Conservation (phyloP, 2,888 invertebrate genomes). For the Phlogophora meticulosa region DNA sequence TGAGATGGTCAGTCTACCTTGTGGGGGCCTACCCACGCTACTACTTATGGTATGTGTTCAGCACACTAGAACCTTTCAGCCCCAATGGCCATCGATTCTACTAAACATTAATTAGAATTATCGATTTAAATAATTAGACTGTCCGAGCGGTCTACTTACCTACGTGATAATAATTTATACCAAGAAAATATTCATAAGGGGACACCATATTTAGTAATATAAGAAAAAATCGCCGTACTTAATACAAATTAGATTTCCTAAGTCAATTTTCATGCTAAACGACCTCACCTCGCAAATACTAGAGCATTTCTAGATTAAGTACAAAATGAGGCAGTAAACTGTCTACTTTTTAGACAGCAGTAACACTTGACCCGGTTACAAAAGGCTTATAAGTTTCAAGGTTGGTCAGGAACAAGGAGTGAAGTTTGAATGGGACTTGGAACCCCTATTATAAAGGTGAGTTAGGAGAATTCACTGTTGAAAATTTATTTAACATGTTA, state of each 20-base stretch:
- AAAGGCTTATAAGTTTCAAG: slow-evolving; percentile 59
- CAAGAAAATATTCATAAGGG: too few relatives aligned
- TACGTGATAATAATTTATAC: too few relatives aligned
- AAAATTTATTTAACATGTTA: slow-evolving; percentile 6
- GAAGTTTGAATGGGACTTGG: slow-evolving; percentile 45
- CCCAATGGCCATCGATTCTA: too few relatives aligned
- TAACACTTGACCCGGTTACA: slow-evolving; percentile 57
- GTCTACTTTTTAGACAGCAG: slow-evolving; percentile 28
- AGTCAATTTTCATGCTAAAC: slow-evolving; percentile 8
- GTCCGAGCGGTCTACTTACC: too few relatives aligned
- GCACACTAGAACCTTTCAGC: too few relatives aligned
- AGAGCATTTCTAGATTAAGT: slow-evolving; percentile 29
- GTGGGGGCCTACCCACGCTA: too few relatives aligned
- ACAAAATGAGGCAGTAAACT: slow-evolving; percentile 29
- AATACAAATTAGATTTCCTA: slow-evolving; percentile 2
- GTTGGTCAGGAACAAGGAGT: slow-evolving; percentile 41
- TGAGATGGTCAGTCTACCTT: too few relatives aligned
- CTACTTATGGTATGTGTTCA: too few relatives aligned
- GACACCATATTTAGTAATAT: too few relatives aligned
- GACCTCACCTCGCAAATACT: slow-evolving; percentile 17
- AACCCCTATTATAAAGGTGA: slow-evolving; percentile 26
- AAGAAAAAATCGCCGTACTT: too few relatives aligned
- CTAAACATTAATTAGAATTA: too few relatives aligned
- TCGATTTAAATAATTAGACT: too few relatives aligned
- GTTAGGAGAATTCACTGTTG: slow-evolving; percentile 6